Evolutionary conservation across 2,797 vertebrate genomes (phyloP).

Genomic region (Periophthalmus magnuspinnatus): DNA sequence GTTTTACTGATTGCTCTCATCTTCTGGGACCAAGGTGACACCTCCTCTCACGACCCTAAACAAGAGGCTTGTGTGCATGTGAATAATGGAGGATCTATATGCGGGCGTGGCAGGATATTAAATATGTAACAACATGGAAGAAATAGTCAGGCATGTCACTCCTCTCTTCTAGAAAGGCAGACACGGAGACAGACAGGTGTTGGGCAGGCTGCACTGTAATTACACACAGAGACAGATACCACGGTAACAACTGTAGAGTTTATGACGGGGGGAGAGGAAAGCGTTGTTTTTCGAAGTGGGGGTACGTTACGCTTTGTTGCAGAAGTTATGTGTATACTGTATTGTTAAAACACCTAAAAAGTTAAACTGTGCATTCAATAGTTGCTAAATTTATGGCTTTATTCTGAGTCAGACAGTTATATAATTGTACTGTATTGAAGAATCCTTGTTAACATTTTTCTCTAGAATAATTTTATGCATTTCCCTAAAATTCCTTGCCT

Average conservation of each 20-base stretch:
- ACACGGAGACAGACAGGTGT: conserved; percentile 77
- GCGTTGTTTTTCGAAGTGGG: background rate
- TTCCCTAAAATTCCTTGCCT: too few relatives aligned
- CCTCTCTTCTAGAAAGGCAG: background rate
- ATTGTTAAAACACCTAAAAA: background rate
- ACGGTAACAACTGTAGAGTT: conserved; percentile 42
- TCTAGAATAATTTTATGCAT: background rate
- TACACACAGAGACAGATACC: conserved; percentile 34
- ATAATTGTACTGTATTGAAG: background rate
- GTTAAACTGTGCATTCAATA: background rate
- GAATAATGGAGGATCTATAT: conserved; percentile 75
- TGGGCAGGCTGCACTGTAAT: conserved; percentile 77
- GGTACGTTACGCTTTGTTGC: background rate
- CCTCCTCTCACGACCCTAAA: conserved; percentile 65
- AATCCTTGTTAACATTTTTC: background rate
- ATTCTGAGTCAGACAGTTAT: background rate
- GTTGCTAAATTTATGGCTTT: background rate
- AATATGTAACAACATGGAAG: conserved; percentile 70
- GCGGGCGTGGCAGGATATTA: conserved; percentile 67
- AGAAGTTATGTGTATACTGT: background rate
- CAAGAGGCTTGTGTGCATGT: conserved; percentile 45
- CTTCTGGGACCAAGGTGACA: conserved; percentile 70
- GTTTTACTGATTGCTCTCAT: conserved; percentile 65
- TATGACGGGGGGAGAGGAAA: conserved; percentile 41
- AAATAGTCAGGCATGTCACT: conserved; percentile 61